Conservation (phyloP, 1,140 invertebrate genomes). For the Paralvinella palmiformis region DNA sequence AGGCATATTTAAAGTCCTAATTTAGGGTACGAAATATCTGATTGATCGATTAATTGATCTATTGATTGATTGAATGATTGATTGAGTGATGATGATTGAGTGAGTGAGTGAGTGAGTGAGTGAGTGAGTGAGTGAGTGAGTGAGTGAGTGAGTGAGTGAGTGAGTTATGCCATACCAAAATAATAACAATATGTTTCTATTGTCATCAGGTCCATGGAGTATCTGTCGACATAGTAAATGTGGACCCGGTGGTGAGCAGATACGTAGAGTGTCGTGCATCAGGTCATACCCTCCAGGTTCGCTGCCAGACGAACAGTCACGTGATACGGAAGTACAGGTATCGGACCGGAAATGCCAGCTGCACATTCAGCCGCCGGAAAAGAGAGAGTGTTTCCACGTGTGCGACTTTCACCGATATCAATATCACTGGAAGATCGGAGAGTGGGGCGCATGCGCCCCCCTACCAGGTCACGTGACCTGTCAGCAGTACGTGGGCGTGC, state of each 20-base stretch:
- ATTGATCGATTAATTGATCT: too few relatives aligned
- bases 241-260: conserved; percentile 11
- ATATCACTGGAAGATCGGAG: conserved; percentile 10
- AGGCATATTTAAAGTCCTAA: too few relatives aligned
- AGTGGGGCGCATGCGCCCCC: conserved; percentile 8
- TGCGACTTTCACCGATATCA: conserved; percentile 16
- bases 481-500: conserved; percentile 7
- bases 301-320: background rate
- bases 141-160: too few relatives aligned
- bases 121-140: too few relatives aligned
- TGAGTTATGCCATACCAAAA: too few relatives aligned
- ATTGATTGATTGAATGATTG: too few relatives aligned
- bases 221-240: background rate
- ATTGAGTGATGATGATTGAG: too few relatives aligned
- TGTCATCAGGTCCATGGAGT: conserved; percentile 12
- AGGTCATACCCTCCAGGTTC: too few relatives aligned
- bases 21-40: too few relatives aligned
- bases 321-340: background rate
- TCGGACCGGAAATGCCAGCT: background rate
- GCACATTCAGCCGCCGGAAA: background rate
- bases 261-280: conserved; percentile 2
- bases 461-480: background rate
- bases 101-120: too few relatives aligned
- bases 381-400: conserved; percentile 12
- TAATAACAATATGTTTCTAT: too few relatives aligned